Evolutionary conservation across 2,888 invertebrate species (phyloP).

Genomic region (Acleris emargana): DNA sequence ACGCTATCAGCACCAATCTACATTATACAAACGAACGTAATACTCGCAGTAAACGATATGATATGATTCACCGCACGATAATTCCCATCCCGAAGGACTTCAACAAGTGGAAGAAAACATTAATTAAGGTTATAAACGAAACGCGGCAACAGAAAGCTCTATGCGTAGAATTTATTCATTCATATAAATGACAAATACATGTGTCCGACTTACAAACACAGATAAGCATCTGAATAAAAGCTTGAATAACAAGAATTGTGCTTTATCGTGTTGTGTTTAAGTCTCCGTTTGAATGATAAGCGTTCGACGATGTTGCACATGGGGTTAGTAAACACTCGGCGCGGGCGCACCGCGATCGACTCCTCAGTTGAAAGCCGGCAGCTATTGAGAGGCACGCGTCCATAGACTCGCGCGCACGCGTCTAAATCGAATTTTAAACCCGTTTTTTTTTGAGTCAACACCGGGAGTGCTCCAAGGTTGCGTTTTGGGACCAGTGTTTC

Average conservation of each 20-base stretch:
- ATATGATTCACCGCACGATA: conserved; percentile 47
- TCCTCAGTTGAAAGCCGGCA: conserved; percentile 63
- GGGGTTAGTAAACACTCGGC: conserved; percentile 77
- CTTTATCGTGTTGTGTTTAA: conserved; percentile 39
- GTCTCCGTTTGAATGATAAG: conserved; percentile 49
- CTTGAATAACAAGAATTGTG: conserved; percentile 41
- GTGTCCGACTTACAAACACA: conserved; percentile 77
- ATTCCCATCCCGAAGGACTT: conserved; percentile 47
- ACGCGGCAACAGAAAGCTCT: conserved; percentile 75
- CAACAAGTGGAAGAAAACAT: conserved; percentile 67
- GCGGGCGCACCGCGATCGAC: conserved; percentile 61
- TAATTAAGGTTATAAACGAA: conserved; percentile 79
- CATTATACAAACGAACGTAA: background rate
- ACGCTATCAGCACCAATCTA: conserved; percentile 10
- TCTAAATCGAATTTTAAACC: conserved; percentile 47
- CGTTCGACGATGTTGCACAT: conserved; percentile 68
- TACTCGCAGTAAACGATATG: conserved; percentile 8
- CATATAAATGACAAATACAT: conserved; percentile 80
- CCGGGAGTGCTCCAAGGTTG: conserved; percentile 66
- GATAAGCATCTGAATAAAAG: conserved; percentile 56
- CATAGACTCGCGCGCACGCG: conserved; percentile 59
- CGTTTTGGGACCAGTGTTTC: conserved; percentile 60
- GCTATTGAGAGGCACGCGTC: conserved; percentile 68
- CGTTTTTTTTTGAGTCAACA: conserved; percentile 55
- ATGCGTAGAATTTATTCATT: conserved; percentile 77